Evolutionary conservation across 2,888 invertebrate species (phyloP).

Genomic region (Chymomyza caudatula): DNA sequence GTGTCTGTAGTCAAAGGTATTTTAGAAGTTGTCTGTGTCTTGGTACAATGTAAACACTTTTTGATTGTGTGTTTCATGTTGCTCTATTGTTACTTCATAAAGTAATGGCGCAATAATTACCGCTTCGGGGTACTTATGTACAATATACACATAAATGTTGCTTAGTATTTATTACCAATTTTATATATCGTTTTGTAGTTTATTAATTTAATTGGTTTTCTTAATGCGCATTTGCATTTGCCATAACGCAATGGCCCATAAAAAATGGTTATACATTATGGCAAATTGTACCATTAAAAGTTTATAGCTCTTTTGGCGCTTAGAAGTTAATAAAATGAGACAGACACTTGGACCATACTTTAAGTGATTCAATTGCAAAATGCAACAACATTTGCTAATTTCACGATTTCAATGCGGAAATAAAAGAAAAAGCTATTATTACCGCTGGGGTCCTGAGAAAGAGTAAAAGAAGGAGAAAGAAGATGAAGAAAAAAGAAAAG

Average conservation of each 20-base stretch:
- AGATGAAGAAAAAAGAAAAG: too few species aligned
- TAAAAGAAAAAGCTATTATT: too few species aligned
- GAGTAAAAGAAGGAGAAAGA: too few species aligned
- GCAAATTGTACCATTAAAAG: background rate
- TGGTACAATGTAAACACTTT: background rate
- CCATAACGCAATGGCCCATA: background rate
- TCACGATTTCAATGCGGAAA: too few species aligned
- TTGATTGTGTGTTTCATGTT: background rate
- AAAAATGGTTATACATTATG: background rate
- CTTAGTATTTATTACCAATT: slow-evolving; percentile 50
- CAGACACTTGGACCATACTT: too few species aligned
- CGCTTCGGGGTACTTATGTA: slow-evolving; percentile 38
- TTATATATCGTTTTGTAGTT: slow-evolving; percentile 22
- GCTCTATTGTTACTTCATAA: background rate
- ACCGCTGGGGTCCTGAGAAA: too few species aligned
- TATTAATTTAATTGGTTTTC: slow-evolving; percentile 43
- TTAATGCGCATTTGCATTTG: background rate
- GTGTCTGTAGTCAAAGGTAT: too few species aligned
- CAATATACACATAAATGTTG: slow-evolving; percentile 48
- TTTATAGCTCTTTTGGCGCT: background rate
- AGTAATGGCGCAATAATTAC: slow-evolving; percentile 59
- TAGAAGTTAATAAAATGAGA: too few species aligned
- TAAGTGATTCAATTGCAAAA: too few species aligned
- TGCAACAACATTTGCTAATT: too few species aligned
- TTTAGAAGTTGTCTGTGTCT: background rate